phyloP scores from a whole-genome alignment of 2,888 invertebrate genomes.

The Heliconius charithonia region DNA sequence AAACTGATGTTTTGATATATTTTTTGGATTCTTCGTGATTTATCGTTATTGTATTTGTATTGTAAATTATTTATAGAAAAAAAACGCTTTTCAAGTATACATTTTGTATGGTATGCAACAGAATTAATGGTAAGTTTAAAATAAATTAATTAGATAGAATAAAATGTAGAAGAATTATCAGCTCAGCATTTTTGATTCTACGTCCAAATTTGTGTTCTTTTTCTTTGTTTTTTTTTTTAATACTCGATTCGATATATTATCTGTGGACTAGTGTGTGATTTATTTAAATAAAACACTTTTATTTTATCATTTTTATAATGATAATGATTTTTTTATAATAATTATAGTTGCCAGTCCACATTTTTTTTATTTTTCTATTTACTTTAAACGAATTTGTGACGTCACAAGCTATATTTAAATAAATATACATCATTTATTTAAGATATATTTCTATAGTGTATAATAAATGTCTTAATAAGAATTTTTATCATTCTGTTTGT shows the following conservation, averaged over 20 bases:
- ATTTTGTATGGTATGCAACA: conserved; percentile 65
- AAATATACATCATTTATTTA: neutral
- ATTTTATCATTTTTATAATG: neutral
- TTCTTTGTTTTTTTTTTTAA: conserved; percentile 46
- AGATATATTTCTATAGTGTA: conserved; percentile 12
- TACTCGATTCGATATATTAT: conserved; percentile 1
- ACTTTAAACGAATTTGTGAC: conserved; percentile 9
- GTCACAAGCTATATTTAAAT: conserved; percentile 5
- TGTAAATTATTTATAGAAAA: conserved; percentile 64
- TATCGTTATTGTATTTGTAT: conserved; percentile 22
- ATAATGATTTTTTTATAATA: neutral
- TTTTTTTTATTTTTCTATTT: neutral
- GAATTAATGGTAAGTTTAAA: conserved; percentile 62
- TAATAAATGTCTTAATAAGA: neutral
- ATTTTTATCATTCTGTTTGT: neutral
- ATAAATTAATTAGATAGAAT: conserved; percentile 69
- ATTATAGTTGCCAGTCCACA: conserved; percentile 2
- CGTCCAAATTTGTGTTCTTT: conserved; percentile 47
- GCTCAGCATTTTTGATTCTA: conserved; percentile 64
- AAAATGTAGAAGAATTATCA: conserved; percentile 72
- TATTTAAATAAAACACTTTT: neutral
- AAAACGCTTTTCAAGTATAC: conserved; percentile 76
- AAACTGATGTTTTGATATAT: neutral
- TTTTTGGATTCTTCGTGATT: conserved; percentile 35
- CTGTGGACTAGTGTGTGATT: conserved; percentile 17